Evolutionary conservation across 2,113 vertebrate genomes (phyloP), one percentile per base, ranked within the genome.

Genomic region (Andinoacara biseriatus): DNA sequence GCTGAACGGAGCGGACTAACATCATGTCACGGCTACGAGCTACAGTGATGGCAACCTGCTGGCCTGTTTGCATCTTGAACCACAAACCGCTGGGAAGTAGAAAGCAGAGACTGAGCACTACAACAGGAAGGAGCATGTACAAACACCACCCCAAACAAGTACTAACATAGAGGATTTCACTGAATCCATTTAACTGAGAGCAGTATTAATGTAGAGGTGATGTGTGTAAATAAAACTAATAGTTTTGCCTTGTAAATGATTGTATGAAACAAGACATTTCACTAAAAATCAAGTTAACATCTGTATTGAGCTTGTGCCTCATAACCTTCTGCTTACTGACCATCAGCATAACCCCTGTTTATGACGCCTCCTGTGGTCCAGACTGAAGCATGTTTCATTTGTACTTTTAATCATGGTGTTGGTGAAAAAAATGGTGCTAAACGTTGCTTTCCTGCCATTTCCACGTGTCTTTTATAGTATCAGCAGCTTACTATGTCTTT

Each of bases 191-290:
- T 95, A 92, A 95, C 95, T 86, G 58, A 95, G 88, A 90, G 87
- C 86, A 90, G 93, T 93, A 87, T 93, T 95, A 87, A 93, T 95
- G 93, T 91, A 94, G 94, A 96, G 94, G 91, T 93, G 84, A 95
- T 91, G 90, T 94, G 67, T 99, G 98, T 99, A 99, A 96, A 98
- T 98, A 96, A 88, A 98, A 98, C 97, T 97, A 97, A 97, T 97
- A 95, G 86, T 85, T 93, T 89, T 97, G 96, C 96, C 95, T 97
- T 98, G 97, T 98, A 98, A 97, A 97, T 97, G 95, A 96, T 86
- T 96, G 91, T 96, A 94, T 95, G 94, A 96, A 97, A 93, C 94
- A 91, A 83, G 91, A 90, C 83, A 83, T 87, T 95, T 93, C 90
- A 96, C 97, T 98, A 97, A 97, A 97, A 91, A 85, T 95, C 93